These are phyloP conservation scores for Dinothrombium tinctorium DNA, from an alignment of 1,140 invertebrate species.

Conservation along the genomic window DNA sequence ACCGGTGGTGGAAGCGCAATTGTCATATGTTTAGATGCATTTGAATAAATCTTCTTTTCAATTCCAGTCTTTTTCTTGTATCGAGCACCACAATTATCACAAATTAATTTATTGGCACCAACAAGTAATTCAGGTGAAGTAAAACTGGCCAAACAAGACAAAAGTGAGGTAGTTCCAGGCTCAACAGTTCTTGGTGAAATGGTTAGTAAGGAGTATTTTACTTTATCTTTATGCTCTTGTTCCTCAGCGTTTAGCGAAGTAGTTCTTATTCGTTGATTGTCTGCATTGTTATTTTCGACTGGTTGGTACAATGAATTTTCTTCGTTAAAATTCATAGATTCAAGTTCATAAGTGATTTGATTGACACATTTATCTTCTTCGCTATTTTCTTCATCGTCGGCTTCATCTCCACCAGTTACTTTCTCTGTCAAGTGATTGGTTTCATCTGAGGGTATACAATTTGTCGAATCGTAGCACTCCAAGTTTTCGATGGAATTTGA, in stretches of 20 bases:
- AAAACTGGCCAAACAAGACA: conserved; percentile 73
- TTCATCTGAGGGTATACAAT: not conserved
- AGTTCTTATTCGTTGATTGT: conserved; percentile 2
- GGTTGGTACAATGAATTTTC: not conserved
- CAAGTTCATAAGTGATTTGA: not conserved
- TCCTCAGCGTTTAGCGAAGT: not conserved
- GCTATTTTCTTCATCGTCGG: conserved; percentile 3
- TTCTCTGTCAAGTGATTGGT: not conserved
- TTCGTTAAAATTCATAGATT: too few species aligned
- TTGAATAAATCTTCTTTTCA: conserved; percentile 43
- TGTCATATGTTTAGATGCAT: conserved; percentile 71
- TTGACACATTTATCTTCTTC: not conserved
- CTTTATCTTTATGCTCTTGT: not conserved
- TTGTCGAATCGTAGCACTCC: too few species aligned
- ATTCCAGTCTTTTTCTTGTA: conserved; percentile 29
- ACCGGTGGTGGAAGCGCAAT: conserved; percentile 71
- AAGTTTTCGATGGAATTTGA: too few species aligned
- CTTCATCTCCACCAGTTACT: not conserved
- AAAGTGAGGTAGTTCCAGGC: conserved; percentile 9
- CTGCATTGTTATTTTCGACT: not conserved
- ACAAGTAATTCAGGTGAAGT: conserved; percentile 63
- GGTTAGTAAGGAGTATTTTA: not conserved
- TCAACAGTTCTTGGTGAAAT: conserved; percentile 1
- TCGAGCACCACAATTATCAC: conserved; percentile 40
- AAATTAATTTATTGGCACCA: conserved; percentile 73